Evolutionary conservation across 2,888 invertebrate genomes (phyloP), one percentile per base, ranked within the genome.

Genomic region (Magallana nippona): DNA sequence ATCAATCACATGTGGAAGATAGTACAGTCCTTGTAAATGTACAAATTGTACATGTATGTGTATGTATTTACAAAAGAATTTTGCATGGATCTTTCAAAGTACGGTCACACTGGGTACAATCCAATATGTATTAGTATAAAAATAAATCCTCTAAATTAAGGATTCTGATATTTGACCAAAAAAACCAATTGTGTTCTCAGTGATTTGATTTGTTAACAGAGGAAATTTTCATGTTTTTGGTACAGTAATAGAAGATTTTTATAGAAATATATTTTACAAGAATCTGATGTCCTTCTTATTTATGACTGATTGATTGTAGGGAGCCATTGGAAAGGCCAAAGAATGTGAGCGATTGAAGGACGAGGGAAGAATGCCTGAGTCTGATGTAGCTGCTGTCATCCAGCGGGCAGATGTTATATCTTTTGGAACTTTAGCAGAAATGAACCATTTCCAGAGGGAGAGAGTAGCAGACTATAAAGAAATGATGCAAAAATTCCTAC

Each of bases 381-480:
- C 96, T 22, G 97, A 98, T 92, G 95, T 98, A 87, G 96, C 96
- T 88, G 97, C 97, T 92, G 96, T 98, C 15, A 95, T 96, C 87
- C 96, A 96, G 89, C 96, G 98, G 91, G 97, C 98, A 0, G 98
- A 99, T 94, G 96, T 98, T 19, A 96, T 99, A 92, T 98, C 98
- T 0, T 98, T 98, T 93, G 96, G 98, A 1, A 96, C 98, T 86
- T 96, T 99, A 94, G 98, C 99, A 83, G 99, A 99, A 95, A 96
- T 99, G 90, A 96, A 97, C 90, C 98, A 99, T 94, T 98, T 99
- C 94, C 98, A 98, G 93, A 95, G 95, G 55, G 98, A 98, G 93
- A 95, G 98, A 89, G 97, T 97, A 78, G 95, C 95, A 63, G 98
- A 99, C 95, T 96, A 98, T 90, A 97, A 97, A 92, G 95, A 96